Evolutionary conservation across 1,140 invertebrate species (phyloP).

Genomic region (Nautilus pompilius): DNA sequence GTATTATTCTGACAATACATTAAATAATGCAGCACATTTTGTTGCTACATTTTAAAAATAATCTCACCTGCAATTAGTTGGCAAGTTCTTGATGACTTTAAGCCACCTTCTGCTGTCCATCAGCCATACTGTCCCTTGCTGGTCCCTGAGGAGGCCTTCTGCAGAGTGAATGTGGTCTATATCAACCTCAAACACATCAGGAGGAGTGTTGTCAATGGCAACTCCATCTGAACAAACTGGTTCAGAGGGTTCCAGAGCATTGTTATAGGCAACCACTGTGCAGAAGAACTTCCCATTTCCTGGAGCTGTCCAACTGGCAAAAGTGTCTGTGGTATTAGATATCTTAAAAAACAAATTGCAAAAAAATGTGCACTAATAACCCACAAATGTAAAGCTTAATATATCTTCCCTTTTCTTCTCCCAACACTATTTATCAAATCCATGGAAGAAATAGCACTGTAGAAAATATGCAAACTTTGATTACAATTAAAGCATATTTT

Average conservation of each 20-base stretch:
- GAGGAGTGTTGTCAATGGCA: slow-evolving; percentile 21
- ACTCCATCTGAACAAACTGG: slow-evolving; percentile 29
- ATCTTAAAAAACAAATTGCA: neutral
- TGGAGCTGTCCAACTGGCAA: slow-evolving; percentile 10
- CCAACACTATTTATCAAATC: neutral
- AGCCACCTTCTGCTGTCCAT: too few relatives aligned
- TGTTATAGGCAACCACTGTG: slow-evolving; percentile 28
- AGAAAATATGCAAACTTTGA: neutral
- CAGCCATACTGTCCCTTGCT: too few relatives aligned
- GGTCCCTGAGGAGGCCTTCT: too few relatives aligned
- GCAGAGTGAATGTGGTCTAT: too few relatives aligned
- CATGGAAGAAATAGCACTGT: neutral
- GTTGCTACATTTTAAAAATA: too few relatives aligned
- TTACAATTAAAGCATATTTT: too few relatives aligned
- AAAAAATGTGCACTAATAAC: neutral
- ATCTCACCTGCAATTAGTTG: too few relatives aligned
- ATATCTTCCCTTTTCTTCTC: neutral
- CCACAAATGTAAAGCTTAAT: neutral
- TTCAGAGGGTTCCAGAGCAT: slow-evolving; percentile 22
- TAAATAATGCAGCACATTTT: too few relatives aligned
- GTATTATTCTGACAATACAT: too few relatives aligned
- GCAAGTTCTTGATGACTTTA: too few relatives aligned
- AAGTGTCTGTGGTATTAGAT: slow-evolving; percentile 20
- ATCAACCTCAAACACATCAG: slow-evolving; percentile 14
- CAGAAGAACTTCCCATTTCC: slow-evolving; percentile 11